These are phyloP conservation scores for Oligia fasciuncula DNA, from an alignment of 2,888 invertebrate species.

Conservation along the genomic window DNA sequence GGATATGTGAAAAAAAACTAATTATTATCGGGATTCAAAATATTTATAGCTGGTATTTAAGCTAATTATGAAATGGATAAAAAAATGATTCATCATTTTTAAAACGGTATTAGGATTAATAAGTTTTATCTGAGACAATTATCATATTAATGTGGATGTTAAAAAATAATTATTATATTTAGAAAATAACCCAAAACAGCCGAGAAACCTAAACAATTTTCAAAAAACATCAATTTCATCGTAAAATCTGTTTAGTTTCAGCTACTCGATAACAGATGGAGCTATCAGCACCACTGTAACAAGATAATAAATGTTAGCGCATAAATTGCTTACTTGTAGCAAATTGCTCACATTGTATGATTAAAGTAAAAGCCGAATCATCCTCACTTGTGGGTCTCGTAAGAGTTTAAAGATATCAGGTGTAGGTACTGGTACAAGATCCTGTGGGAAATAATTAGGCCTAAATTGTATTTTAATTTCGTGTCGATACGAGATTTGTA, in stretches of 20 bases:
- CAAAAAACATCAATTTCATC: not conserved
- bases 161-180: no score
- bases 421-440: not conserved
- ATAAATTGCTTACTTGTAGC: conserved; percentile 20
- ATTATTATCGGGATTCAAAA: no score
- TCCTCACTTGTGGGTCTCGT: not conserved
- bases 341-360: conserved; percentile 14
- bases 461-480: not conserved
- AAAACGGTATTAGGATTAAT: no score
- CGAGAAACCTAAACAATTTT: no score
- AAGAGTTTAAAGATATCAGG: not conserved
- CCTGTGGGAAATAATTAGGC: not conserved
- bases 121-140: not conserved
- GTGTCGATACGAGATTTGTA: not conserved
- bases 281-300: conserved; percentile 27
- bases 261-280: conserved; percentile 71
- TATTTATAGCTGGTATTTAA: no score
- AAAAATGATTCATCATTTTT: no score
- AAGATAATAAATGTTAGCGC: not conserved
- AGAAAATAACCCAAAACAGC: not conserved
- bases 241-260: not conserved
- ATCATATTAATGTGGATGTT: not conserved
- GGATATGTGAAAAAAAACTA: no score
- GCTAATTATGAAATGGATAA: no score
- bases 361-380: conserved; percentile 13